Conservation (phyloP, 2,113 vertebrate species). For the Prunella fulvescens region DNA sequence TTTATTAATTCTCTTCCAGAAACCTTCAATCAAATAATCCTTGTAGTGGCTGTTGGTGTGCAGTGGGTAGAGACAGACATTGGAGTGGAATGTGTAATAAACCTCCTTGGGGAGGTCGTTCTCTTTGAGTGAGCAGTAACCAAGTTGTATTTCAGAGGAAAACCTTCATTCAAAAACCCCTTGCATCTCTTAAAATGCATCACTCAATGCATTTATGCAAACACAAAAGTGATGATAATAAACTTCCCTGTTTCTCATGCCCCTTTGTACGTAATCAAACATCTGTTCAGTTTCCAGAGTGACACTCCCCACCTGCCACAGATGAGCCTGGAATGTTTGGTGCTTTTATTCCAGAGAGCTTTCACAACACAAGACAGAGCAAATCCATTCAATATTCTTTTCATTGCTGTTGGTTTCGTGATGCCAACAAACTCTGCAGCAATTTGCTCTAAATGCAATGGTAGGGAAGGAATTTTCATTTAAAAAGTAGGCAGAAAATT, state of each 20-base stretch:
- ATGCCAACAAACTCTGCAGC: background rate
- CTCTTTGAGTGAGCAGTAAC: background rate
- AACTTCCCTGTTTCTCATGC: background rate
- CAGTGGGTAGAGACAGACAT: background rate
- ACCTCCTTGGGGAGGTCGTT: rapidly evolving
- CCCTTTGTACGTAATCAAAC: background rate
- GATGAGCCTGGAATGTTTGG: background rate
- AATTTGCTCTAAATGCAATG: background rate
- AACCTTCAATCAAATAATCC: background rate
- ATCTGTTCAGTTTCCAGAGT: background rate
- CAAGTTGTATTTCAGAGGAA: background rate
- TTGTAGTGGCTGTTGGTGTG: background rate
- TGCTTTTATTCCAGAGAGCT: background rate
- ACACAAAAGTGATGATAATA: background rate
- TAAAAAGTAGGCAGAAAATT: background rate
- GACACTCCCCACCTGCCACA: background rate
- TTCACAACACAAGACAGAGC: background rate
- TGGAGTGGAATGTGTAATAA: rapidly evolving
- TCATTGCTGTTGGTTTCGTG: background rate
- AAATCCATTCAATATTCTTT: background rate
- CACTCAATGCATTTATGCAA: background rate
- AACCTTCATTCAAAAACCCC: background rate
- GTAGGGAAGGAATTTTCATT: background rate
- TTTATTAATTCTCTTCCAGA: background rate
- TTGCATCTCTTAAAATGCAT: background rate